Evolutionary conservation across 2,113 vertebrate genomes (phyloP), one percentile per base, ranked within the genome.

Genomic region (Oryzias curvinotus): DNA sequence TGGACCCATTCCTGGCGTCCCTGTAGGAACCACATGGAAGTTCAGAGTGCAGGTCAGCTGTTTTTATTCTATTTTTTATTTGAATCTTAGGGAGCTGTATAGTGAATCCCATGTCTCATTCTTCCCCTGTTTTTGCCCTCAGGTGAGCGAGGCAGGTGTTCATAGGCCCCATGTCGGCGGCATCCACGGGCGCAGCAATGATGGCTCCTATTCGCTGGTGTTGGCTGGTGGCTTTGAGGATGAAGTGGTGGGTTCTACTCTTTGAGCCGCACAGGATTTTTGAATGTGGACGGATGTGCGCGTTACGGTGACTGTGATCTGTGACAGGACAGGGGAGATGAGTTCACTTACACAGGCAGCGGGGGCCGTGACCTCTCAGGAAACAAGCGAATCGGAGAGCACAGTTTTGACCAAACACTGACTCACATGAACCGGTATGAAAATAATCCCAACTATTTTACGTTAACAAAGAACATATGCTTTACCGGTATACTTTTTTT

Each of bases 341-440:
- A 99, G 88, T 99, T 99, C 89, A 99, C 97, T 23, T 99, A 99
- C 84, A 99, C 97, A 26, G 97, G 97, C 57, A 98, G 97, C 54
- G 97, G 97, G 78, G 97, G 97, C 76, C 95, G 97, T 73, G 97
- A 99, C 91, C 94, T 98, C 80, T 98, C 97, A 57, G 97, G 97
- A 73, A 99, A 99, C 91, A 99, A 99, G 88, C 94, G 97, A 46
- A 98, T 98, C 48, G 97, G 96, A 67, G 96, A 98, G 78, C 97
- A 98, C 66, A 97, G 94, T 2, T 98, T 98, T 84, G 97, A 99
- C 90, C 97, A 99, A 86, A 98, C 96, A 2, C 90, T 99, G 79
- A 98, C 97, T 75, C 96, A 99, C 83, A 98, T 98, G 96, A 99
- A 99, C 91, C 97, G 97, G 97, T 98, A 86, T 4, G n/a, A 26